phyloP scores from a whole-genome alignment of 2,888 invertebrate species.

The Bursaphelenchus okinawaensis region DNA sequence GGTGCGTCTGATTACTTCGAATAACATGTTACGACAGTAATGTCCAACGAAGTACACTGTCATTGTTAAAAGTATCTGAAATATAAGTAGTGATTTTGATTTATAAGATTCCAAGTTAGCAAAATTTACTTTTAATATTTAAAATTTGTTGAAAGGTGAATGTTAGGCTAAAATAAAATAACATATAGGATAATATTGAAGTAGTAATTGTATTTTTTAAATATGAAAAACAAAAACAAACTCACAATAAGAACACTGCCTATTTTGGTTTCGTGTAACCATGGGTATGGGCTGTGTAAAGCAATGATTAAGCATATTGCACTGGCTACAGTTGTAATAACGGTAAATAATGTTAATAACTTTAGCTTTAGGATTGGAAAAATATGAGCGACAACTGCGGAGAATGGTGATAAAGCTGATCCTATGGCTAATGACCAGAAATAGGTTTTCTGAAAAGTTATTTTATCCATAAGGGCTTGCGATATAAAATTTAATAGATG shows the following conservation, averaged over 20 bases:
- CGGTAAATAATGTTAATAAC: neutral
- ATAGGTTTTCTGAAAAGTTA: constrained; percentile 64
- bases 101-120: too few relatives aligned
- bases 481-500: too few relatives aligned
- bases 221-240: neutral
- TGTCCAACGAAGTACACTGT: too few relatives aligned
- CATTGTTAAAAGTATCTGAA: neutral
- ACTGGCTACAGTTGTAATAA: constrained; percentile 42
- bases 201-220: too few relatives aligned
- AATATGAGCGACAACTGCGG: constrained; percentile 64
- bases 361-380: neutral
- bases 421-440: constrained; percentile 73
- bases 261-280: neutral
- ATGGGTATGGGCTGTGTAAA: constrained; percentile 12
- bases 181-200: too few relatives aligned
- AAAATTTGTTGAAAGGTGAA: too few relatives aligned
- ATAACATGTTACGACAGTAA: neutral
- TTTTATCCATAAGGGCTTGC: too few relatives aligned
- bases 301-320: constrained; percentile 58
- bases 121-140: too few relatives aligned
- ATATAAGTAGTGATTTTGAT: too few relatives aligned
- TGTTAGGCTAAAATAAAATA: too few relatives aligned
- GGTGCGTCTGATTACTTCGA: neutral
- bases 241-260: constrained; percentile 6
- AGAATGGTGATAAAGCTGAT: constrained; percentile 74